Evolutionary conservation across 2,888 invertebrate genomes (phyloP).

Genomic region (Hypomecis punctinalis): DNA sequence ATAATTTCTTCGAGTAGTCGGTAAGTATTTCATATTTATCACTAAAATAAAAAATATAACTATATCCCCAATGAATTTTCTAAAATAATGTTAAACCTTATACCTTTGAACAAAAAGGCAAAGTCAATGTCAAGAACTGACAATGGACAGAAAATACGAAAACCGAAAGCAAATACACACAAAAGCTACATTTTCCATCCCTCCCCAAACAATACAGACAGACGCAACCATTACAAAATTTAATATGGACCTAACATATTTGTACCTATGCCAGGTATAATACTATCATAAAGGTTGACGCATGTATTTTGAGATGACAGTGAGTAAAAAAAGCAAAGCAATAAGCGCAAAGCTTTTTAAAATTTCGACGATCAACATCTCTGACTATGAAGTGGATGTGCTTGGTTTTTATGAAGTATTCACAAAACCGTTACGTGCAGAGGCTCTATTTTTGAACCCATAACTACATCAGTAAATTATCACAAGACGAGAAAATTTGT

Average conservation of each 20-base stretch:
- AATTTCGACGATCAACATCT: too few relatives aligned
- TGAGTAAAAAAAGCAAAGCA: too few relatives aligned
- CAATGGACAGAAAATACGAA: neutral
- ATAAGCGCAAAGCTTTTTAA: too few relatives aligned
- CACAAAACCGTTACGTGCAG: too few relatives aligned
- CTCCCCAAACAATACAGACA: conserved; percentile 22
- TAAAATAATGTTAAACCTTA: too few relatives aligned
- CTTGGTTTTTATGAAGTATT: too few relatives aligned
- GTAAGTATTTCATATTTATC: neutral
- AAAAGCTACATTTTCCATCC: conserved; percentile 20
- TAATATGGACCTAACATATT: conserved; percentile 21
- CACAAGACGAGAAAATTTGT: too few relatives aligned
- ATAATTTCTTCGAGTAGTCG: too few relatives aligned
- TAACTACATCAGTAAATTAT: too few relatives aligned
- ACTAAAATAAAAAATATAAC: neutral
- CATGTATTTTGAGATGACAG: neutral
- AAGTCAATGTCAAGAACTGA: conserved; percentile 7
- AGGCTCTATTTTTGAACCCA: too few relatives aligned
- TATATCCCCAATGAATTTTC: too few relatives aligned
- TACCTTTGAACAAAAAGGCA: neutral
- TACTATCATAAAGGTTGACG: neutral
- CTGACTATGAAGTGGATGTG: too few relatives aligned
- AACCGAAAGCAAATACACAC: conserved; percentile 17
- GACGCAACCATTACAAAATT: conserved; percentile 26
- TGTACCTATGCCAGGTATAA: neutral